phyloP scores from a whole-genome alignment of 2,888 invertebrate genomes.

The Drosophila stalkeri region DNA sequence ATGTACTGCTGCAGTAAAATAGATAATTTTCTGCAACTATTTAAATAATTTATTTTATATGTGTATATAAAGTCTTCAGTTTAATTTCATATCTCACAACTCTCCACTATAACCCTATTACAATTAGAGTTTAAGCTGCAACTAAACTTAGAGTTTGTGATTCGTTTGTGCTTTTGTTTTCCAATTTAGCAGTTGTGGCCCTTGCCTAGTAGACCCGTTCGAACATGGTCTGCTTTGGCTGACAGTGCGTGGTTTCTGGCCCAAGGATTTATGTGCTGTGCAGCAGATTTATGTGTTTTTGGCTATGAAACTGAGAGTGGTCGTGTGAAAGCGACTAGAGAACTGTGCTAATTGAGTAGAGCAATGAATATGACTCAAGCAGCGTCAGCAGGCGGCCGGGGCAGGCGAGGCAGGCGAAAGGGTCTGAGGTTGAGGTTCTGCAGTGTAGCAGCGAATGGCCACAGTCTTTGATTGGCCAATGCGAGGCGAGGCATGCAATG shows the following conservation, averaged over 20 bases:
- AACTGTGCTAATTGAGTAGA: constrained; percentile 42
- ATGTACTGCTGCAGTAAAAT: no score
- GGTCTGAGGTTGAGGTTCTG: neutral
- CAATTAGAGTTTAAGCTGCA: neutral
- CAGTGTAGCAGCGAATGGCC: neutral
- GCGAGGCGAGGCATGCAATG: constrained; percentile 8
- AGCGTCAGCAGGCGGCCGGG: neutral
- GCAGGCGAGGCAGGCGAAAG: neutral
- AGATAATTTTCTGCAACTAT: no score
- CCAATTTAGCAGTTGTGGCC: constrained; percentile 23
- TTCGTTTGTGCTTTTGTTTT: constrained; percentile 31
- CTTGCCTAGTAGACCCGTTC: neutral
- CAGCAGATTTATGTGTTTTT: constrained; percentile 55
- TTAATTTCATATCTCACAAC: neutral
- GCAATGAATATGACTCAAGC: constrained; percentile 10
- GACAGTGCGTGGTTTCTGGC: constrained; percentile 31
- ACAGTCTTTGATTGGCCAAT: constrained; percentile 44
- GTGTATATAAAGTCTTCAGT: neutral
- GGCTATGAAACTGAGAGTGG: constrained; percentile 51
- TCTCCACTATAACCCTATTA: neutral
- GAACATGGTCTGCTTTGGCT: constrained; percentile 25
- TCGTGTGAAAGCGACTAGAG: constrained; percentile 12
- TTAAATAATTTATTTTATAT: neutral
- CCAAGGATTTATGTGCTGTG: constrained; percentile 50
- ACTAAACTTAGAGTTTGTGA: constrained; percentile 18